A percentile compares a stretch with the other conserved stretches of the same genome.
Conservation (phyloP, 2,113 vertebrate genomes). For the Dicaeum eximium region DNA sequence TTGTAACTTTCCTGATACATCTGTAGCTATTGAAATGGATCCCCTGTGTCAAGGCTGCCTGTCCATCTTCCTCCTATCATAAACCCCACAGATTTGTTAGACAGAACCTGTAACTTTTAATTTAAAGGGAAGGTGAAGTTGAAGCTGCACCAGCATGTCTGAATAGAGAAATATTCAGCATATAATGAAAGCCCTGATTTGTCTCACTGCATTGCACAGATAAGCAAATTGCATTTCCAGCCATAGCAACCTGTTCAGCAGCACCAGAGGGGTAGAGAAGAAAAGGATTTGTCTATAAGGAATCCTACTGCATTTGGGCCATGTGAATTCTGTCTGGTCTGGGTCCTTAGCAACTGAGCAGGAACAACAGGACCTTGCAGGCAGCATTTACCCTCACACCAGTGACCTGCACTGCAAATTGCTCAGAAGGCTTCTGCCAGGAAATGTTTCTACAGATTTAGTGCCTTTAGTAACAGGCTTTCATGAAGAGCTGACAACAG, state of each 20-base stretch:
- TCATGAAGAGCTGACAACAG: neutral
- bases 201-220: constrained; percentile 30
- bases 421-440: neutral
- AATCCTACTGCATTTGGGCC: neutral
- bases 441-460: neutral
- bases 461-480: neutral
- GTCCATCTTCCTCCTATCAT: constrained; percentile 18
- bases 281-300: neutral
- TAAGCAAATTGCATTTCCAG: constrained; percentile 55
- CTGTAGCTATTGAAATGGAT: constrained; percentile 27
- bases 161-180: constrained; percentile 9
- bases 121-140: constrained; percentile 28
- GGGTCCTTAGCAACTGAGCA: neutral
- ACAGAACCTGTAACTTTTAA: constrained; percentile 28
- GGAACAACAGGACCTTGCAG: rapidly evolving
- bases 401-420: neutral
- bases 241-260: neutral
- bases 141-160: constrained; percentile 15
- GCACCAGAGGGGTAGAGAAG: neutral
- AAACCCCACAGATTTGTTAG: neutral
- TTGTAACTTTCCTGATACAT: constrained; percentile 17
- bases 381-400: neutral
- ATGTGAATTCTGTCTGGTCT: neutral
- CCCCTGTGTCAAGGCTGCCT: neutral
- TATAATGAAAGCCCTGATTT: constrained; percentile 27